Conservation (phyloP, 1,140 invertebrate species). For the Drusus annulatus region DNA sequence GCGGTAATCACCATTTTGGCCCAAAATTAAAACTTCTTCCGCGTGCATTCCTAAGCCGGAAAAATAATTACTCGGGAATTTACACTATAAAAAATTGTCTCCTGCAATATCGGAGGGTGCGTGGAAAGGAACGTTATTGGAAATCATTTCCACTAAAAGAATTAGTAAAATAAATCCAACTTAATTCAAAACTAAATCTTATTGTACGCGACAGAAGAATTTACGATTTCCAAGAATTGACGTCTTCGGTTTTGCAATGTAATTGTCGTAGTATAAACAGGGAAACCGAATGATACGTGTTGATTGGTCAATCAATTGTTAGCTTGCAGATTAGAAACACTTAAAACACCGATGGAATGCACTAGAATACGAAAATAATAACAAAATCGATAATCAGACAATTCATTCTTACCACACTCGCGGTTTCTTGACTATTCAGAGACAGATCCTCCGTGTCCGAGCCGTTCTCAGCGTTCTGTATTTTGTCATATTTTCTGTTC, state of each 20-base stretch:
- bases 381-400: conserved; percentile 68
- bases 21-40: neutral
- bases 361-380: conserved; percentile 56
- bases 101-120: neutral
- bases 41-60: neutral
- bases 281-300: neutral
- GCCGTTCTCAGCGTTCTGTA: conserved; percentile 66
- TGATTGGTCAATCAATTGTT: neutral
- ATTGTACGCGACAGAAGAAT: neutral
- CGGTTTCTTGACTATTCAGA: conserved; percentile 70
- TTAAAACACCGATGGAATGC: conserved; percentile 13
- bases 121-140: too few species aligned
- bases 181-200: conserved; percentile 9
- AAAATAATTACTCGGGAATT: neutral
- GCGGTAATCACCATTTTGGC: too few species aligned
- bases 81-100: neutral
- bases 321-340: neutral
- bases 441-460: conserved; percentile 70
- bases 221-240: conserved; percentile 13
- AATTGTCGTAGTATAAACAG: neutral
- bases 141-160: too few species aligned
- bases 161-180: neutral
- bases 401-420: conserved; percentile 67
- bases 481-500: conserved; percentile 70
- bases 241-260: neutral